Evolutionary conservation across 35 echinoderm and acorn worm genomes (phyloP).

Genomic region (Patiria miniata): DNA sequence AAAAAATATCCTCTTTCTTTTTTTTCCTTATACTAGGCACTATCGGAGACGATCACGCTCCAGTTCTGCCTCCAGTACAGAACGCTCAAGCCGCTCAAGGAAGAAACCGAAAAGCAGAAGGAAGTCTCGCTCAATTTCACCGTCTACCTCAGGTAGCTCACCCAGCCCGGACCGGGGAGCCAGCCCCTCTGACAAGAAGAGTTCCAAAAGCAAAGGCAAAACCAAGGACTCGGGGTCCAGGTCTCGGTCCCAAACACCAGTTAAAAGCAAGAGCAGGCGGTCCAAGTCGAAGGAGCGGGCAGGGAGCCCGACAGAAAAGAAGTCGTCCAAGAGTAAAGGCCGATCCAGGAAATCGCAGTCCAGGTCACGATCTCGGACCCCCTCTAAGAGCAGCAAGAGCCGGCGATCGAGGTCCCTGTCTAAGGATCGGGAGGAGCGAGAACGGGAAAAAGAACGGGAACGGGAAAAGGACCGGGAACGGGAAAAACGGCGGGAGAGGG

Average conservation of each 20-base stretch:
- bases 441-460: constrained; percentile 29
- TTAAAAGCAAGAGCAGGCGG: constrained; percentile 13
- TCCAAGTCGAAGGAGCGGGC: constrained; percentile 31
- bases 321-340: too few relatives aligned
- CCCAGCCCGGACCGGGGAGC: constrained; percentile 21
- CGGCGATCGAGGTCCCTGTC: background rate
- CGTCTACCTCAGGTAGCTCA: background rate
- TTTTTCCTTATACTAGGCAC: constrained; percentile 23
- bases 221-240: background rate
- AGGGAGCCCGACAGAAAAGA: background rate
- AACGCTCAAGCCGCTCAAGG: background rate
- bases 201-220: constrained; percentile 21
- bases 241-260: background rate
- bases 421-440: constrained; percentile 26
- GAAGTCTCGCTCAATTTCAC: background rate
- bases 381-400: constrained; percentile 45
- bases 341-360: too few relatives aligned
- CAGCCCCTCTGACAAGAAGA: background rate
- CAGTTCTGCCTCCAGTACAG: background rate
- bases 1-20: too few relatives aligned
- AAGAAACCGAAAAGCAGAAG: background rate
- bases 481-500: background rate
- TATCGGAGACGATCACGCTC: constrained; percentile 36
- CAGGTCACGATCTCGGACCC: too few relatives aligned
- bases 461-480: constrained; percentile 30